Evolutionary conservation across 2,113 vertebrate species (phyloP).

Genomic region (Pelecanus crispus): DNA sequence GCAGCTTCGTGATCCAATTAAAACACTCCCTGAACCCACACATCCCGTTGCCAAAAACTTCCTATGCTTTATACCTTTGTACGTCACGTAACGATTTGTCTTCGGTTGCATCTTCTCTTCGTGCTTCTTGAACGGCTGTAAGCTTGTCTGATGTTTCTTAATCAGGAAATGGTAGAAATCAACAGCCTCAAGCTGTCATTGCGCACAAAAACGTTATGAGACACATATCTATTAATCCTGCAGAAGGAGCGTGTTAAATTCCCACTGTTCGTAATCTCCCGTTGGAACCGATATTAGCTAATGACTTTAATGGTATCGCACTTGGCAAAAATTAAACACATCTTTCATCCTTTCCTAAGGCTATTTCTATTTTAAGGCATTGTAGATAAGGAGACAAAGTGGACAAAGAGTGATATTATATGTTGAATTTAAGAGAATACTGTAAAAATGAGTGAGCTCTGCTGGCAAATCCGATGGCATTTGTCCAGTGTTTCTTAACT

Average conservation of each 20-base stretch:
- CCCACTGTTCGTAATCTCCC: neutral
- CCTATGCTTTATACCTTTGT: neutral
- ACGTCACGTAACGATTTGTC: neutral
- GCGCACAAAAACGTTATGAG: neutral
- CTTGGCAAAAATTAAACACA: constrained; percentile 41
- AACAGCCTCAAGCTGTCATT: neutral
- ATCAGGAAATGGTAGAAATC: neutral
- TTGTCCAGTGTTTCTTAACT: neutral
- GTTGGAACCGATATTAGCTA: neutral
- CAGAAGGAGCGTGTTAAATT: neutral
- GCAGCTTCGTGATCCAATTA: neutral
- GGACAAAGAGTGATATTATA: neutral
- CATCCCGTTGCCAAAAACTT: neutral
- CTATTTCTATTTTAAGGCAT: neutral
- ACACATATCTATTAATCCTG: neutral
- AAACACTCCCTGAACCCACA: neutral
- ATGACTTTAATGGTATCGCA: neutral
- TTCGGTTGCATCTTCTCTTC: neutral
- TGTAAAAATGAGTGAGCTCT: neutral
- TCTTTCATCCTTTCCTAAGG: constrained; percentile 26
- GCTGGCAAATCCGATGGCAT: neutral
- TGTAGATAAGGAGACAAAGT: neutral
- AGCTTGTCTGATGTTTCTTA: neutral
- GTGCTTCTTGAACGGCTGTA: neutral
- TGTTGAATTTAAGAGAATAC: neutral